These are phyloP conservation scores for Ennomos erosarius DNA, from an alignment of 2,888 invertebrate genomes.

Conservation along the genomic window DNA sequence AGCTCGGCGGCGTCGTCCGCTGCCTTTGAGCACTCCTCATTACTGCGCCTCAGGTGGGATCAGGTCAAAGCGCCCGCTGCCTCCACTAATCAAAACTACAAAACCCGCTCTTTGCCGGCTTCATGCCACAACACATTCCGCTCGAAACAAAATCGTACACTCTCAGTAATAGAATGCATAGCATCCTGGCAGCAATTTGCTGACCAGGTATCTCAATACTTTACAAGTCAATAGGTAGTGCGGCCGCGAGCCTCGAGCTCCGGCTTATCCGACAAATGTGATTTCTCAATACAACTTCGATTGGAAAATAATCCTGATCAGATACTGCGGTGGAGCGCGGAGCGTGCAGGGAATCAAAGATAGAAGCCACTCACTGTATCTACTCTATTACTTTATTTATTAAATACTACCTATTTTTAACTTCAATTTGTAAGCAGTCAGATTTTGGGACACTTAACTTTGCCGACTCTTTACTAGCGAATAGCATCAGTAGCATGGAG, in stretches of 20 bases:
- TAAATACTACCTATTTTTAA: too few relatives aligned
- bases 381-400: conserved; percentile 1
- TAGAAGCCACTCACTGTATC: conserved; percentile 1
- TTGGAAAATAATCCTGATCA: conserved; percentile 22
- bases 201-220: conserved; percentile 15
- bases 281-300: conserved; percentile 28
- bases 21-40: conserved; percentile 20
- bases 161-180: background rate
- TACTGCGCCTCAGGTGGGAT: conserved; percentile 24
- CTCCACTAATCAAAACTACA: conserved; percentile 26
- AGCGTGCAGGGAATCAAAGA: background rate
- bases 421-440: too few relatives aligned
- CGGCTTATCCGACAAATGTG: conserved; percentile 22
- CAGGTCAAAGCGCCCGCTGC: conserved; percentile 19
- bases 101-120: background rate
- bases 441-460: too few relatives aligned
- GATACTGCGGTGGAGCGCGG: background rate
- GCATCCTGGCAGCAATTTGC: background rate
- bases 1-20: background rate
- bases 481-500: too few relatives aligned
- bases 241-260: background rate
- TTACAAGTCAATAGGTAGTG: conserved; percentile 21
- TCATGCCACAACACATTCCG: too few relatives aligned
- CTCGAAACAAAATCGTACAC: background rate
- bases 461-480: too few relatives aligned